phyloP scores from a whole-genome alignment of 2,797 vertebrate genomes.

The Enteromius trimaculatus region DNA sequence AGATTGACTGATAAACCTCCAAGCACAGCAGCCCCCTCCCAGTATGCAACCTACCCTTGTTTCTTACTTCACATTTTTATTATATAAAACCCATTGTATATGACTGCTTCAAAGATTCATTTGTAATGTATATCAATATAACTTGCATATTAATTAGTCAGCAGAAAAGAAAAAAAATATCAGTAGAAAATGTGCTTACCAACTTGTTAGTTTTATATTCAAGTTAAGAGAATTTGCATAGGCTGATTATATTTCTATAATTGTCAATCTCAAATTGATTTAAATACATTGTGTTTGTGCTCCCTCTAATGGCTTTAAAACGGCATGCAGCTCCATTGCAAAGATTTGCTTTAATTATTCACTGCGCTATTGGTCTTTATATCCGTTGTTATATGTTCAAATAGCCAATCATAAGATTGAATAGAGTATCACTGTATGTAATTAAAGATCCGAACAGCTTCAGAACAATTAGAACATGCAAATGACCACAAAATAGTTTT shows the following conservation, averaged over 20 bases:
- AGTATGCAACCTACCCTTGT: neutral
- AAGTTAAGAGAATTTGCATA: neutral
- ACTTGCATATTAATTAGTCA: neutral
- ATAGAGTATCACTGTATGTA: neutral
- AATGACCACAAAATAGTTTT: neutral
- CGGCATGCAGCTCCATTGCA: neutral
- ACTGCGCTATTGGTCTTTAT: neutral
- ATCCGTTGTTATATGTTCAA: neutral
- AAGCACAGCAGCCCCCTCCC: too few relatives aligned
- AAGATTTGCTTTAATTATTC: neutral
- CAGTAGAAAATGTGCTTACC: neutral
- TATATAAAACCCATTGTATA: neutral
- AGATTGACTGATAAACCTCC: neutral
- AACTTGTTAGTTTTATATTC: neutral
- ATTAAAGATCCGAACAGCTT: neutral
- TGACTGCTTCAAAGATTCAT: slow-evolving; percentile 8
- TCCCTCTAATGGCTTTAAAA: slow-evolving; percentile 69
- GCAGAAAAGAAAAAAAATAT: neutral
- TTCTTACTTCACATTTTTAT: neutral
- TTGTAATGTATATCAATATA: neutral
- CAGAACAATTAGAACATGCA: neutral
- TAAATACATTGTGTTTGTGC: slow-evolving; percentile 61
- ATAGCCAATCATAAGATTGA: neutral
- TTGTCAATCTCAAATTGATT: neutral
- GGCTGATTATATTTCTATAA: neutral